phyloP scores from a whole-genome alignment of 2,113 vertebrate genomes.

The Prionailurus bengalensis region DNA sequence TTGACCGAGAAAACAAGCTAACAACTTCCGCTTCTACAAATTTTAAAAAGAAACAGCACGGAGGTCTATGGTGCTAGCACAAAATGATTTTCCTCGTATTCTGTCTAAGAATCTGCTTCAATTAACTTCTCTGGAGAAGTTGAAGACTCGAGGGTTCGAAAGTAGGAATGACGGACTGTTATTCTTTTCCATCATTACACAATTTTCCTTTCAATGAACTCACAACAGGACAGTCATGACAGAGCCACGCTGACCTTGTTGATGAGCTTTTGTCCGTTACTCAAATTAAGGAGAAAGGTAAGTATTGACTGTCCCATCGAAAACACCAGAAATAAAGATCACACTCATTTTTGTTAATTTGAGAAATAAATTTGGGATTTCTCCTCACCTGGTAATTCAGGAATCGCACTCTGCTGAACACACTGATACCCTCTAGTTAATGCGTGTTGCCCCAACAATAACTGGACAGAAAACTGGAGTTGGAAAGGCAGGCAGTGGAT shows the following conservation, averaged over 20 bases:
- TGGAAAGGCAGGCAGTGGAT: background rate
- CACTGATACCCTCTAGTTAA: background rate
- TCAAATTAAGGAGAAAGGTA: background rate
- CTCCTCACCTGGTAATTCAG: background rate
- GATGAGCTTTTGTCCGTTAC: background rate
- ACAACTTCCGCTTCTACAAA: background rate
- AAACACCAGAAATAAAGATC: background rate
- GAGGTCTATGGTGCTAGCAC: background rate
- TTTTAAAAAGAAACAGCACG: background rate
- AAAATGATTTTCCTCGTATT: background rate
- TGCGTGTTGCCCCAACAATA: background rate
- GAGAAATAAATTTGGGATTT: background rate
- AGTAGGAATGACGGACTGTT: no score
- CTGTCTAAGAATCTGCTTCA: background rate
- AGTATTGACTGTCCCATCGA: background rate
- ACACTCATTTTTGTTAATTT: background rate
- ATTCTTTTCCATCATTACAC: background rate
- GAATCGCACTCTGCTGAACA: background rate
- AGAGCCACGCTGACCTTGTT: background rate
- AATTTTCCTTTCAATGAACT: background rate
- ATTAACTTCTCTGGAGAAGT: background rate
- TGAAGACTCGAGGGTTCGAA: background rate
- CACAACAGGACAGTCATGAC: background rate
- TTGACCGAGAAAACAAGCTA: background rate
- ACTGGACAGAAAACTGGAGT: background rate